These are phyloP conservation scores for Percopsis transmontana DNA, from an alignment of 2,113 vertebrate species.

Conservation along the genomic window DNA sequence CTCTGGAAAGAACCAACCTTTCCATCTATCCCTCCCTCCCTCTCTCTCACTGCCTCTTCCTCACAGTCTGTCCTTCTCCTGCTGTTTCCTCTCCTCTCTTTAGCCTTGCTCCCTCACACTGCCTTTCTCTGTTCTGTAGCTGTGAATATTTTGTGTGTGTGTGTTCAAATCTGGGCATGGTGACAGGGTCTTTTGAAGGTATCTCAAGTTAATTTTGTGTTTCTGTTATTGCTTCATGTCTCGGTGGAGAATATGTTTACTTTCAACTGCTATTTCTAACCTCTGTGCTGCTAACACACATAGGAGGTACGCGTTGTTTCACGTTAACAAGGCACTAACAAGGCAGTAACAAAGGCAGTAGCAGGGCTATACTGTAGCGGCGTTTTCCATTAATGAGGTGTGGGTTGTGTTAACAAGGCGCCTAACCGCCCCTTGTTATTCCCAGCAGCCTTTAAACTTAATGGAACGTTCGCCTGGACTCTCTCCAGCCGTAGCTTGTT, in stretches of 20 bases:
- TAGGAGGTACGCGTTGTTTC: background rate
- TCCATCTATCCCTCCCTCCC: slow-evolving; percentile 46
- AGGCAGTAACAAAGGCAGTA: background rate
- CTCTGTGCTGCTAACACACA: background rate
- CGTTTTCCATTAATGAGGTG: background rate
- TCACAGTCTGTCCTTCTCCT: background rate
- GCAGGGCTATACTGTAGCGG: background rate
- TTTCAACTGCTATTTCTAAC: background rate
- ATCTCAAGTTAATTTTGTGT: slow-evolving; percentile 31
- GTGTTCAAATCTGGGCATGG: slow-evolving; percentile 42
- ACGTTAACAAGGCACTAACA: background rate
- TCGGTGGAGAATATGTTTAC: background rate
- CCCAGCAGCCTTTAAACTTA: background rate
- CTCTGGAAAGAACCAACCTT: slow-evolving; percentile 60
- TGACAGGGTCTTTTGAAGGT: slow-evolving; percentile 52
- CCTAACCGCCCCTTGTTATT: background rate
- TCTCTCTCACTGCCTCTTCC: background rate
- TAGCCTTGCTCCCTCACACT: background rate
- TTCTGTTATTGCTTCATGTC: slow-evolving; percentile 15
- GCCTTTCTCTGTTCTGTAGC: slow-evolving; percentile 9
- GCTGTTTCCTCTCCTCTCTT: slow-evolving; percentile 45
- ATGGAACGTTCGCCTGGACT: background rate
- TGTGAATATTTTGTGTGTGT: slow-evolving; percentile 10
- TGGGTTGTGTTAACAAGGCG: background rate
- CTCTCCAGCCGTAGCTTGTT: background rate